A percentile compares a stretch with the other conserved stretches of the same genome.
Conservation (phyloP, 1,140 invertebrate genomes). For the Papilio polytes region DNA sequence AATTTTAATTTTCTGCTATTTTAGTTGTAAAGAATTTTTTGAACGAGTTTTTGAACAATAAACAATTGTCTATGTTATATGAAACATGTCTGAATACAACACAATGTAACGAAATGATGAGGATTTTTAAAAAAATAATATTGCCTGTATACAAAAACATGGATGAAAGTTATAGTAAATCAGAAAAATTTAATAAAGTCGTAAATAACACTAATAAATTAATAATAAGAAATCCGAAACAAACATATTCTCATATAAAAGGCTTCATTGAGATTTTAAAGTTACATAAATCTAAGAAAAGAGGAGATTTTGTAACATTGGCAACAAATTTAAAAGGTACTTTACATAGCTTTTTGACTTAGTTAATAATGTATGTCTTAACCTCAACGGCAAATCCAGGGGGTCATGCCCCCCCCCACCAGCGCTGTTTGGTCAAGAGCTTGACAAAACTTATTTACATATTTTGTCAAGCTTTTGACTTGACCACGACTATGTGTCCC, state of each 20-base stretch:
- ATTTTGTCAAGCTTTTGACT: too few relatives aligned
- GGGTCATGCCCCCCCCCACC: too few relatives aligned
- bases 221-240: conserved; percentile 51
- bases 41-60: conserved; percentile 41
- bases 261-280: conserved; percentile 54
- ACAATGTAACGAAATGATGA: conserved; percentile 54
- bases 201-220: conserved; percentile 46
- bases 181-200: conserved; percentile 48
- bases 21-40: too few relatives aligned
- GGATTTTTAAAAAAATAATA: conserved; percentile 54
- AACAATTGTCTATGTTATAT: conserved; percentile 51
- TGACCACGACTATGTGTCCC: too few relatives aligned
- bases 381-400: too few relatives aligned
- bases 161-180: conserved; percentile 48
- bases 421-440: too few relatives aligned
- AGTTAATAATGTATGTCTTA: neutral
- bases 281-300: conserved; percentile 48
- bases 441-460: too few relatives aligned
- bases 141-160: conserved; percentile 48
- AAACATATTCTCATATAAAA: conserved; percentile 59
- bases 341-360: neutral
- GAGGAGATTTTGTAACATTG: conserved; percentile 55
- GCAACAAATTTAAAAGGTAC: conserved; percentile 45
- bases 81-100: conserved; percentile 54
- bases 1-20: too few relatives aligned